These are phyloP conservation scores for Ophiothrix spiculata DNA, from an alignment of 35 echinoderm and acorn worm genomes.

Conservation along the genomic window DNA sequence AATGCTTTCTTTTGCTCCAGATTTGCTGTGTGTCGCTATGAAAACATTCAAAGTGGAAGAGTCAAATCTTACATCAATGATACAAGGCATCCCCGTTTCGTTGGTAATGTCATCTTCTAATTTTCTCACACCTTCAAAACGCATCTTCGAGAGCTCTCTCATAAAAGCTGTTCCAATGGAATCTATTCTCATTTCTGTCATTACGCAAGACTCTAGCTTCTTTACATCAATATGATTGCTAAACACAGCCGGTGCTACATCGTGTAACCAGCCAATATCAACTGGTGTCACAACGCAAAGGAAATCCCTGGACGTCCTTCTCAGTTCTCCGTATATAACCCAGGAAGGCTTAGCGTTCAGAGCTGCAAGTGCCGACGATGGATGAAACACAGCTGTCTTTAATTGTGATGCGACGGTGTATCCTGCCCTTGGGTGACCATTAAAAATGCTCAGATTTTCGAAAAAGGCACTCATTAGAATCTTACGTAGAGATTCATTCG, in stretches of 20 bases:
- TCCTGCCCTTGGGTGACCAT: conserved; percentile 32
- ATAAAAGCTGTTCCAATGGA: conserved; percentile 31
- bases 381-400: conserved; percentile 32
- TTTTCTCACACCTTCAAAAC: conserved; percentile 7
- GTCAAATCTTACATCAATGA: conserved; percentile 17
- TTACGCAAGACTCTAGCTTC: not conserved
- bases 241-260: conserved; percentile 20
- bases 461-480: conserved; percentile 23
- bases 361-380: conserved; percentile 26
- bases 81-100: not conserved
- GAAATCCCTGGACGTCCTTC: conserved; percentile 15
- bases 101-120: conserved; percentile 18
- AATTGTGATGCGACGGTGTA: conserved; percentile 28
- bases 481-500: conserved; percentile 9
- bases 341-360: conserved; percentile 22
- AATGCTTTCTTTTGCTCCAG: not conserved
- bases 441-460: conserved; percentile 34
- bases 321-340: conserved; percentile 33
- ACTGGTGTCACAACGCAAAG: conserved; percentile 26
- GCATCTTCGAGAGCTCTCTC: conserved; percentile 11
- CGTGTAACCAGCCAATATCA: conserved; percentile 13
- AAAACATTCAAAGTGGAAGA: not conserved
- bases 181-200: not conserved
- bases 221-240: conserved; percentile 16
- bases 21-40: not conserved